Conservation (phyloP, 2,888 invertebrate genomes). For the Drosophila maculinotata region DNA sequence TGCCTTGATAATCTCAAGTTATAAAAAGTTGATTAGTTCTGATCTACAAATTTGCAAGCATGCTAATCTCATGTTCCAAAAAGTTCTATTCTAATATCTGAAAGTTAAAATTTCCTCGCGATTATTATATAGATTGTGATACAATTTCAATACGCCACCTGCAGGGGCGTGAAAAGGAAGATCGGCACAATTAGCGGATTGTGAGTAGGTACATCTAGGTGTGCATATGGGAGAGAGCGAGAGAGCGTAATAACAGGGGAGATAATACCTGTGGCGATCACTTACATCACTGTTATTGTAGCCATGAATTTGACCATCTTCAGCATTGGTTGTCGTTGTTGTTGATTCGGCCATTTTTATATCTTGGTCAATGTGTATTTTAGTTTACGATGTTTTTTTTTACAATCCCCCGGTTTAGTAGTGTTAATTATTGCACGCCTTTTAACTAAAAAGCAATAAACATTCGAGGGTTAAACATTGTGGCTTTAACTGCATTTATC, state of each 20-base stretch:
- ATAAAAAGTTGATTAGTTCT: no score
- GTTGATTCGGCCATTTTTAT: slow-evolving; percentile 72
- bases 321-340: slow-evolving; percentile 52
- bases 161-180: not conserved
- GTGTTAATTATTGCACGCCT: slow-evolving; percentile 68
- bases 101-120: not conserved
- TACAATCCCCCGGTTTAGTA: slow-evolving; percentile 16
- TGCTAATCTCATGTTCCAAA: no score
- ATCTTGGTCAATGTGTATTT: slow-evolving; percentile 35
- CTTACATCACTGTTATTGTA: slow-evolving; percentile 82
- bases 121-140: slow-evolving; percentile 1
- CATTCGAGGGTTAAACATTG: slow-evolving; percentile 25
- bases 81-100: no score
- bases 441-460: slow-evolving; percentile 59
- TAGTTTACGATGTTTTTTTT: slow-evolving; percentile 38
- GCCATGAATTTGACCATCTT: slow-evolving; percentile 83
- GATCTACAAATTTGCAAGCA: no score
- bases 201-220: no score
- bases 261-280: slow-evolving; percentile 31
- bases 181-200: not conserved
- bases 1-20: no score
- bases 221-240: not conserved
- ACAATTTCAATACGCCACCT: not conserved
- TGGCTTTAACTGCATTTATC: slow-evolving; percentile 60
- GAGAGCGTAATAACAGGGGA: not conserved